Conservation (phyloP, 2,888 invertebrate genomes). For the Phaedon cochleariae region DNA sequence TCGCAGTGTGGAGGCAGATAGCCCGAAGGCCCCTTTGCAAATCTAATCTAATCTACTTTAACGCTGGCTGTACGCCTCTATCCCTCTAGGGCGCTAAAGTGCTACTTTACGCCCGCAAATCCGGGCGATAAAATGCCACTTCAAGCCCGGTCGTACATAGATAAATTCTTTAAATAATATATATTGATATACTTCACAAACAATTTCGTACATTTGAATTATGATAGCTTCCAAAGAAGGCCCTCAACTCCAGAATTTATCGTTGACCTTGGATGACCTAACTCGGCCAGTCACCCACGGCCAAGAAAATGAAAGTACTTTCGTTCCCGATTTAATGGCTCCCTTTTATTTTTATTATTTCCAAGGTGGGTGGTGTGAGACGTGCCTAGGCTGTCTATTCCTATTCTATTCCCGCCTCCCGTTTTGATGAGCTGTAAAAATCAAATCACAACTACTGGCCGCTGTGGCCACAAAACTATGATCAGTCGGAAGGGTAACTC, state of each 20-base stretch:
- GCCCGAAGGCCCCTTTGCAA: too few relatives aligned
- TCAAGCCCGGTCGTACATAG: too few relatives aligned
- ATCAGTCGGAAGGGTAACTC: neutral
- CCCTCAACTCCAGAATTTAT: neutral
- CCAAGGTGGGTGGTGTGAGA: constrained; percentile 38
- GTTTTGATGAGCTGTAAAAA: constrained; percentile 53
- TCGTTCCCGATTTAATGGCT: constrained; percentile 25
- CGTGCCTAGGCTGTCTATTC: constrained; percentile 32
- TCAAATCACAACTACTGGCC: constrained; percentile 50
- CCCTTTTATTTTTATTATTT: constrained; percentile 41
- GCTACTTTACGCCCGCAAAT: too few relatives aligned
- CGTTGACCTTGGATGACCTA: neutral
- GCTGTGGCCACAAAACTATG: constrained; percentile 16
- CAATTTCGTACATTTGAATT: too few relatives aligned
- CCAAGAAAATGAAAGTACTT: constrained; percentile 5
- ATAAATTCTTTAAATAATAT: too few relatives aligned
- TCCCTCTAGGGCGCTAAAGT: too few relatives aligned
- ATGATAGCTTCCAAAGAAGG: too few relatives aligned
- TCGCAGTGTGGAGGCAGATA: too few relatives aligned
- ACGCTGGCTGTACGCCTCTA: too few relatives aligned
- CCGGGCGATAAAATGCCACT: too few relatives aligned
- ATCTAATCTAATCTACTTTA: too few relatives aligned
- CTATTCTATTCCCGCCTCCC: constrained; percentile 46
- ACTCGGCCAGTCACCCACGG: neutral
- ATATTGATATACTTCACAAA: too few relatives aligned